These are phyloP conservation scores for Myotis vivesi DNA, from an alignment of 2,797 vertebrate genomes.

Conservation along the genomic window DNA sequence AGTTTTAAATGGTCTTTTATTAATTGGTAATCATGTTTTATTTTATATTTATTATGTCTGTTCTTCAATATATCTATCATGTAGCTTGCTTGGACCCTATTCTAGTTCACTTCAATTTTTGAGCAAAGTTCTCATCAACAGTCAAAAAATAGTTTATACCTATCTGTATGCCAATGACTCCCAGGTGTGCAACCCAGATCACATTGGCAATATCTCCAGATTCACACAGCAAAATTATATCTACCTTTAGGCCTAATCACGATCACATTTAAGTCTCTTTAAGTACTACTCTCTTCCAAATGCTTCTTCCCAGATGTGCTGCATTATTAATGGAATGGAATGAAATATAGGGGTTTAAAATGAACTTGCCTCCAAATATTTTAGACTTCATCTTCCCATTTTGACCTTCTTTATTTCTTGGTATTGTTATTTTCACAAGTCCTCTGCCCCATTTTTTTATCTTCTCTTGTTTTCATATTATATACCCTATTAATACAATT, in stretches of 20 bases:
- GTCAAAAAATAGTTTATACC: not conserved
- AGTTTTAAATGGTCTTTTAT: not conserved
- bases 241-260: constrained; percentile 52
- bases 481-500: constrained; percentile 5
- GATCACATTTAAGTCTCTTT: constrained; percentile 71
- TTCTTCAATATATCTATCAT: not conserved
- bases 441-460: constrained; percentile 7
- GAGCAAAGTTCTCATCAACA: not conserved
- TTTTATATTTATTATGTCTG: not conserved
- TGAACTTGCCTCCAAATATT: constrained; percentile 76
- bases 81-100: not conserved
- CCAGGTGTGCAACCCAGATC: not conserved
- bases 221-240: constrained; percentile 6
- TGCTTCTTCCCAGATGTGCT: constrained; percentile 66
- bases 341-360: constrained; percentile 76
- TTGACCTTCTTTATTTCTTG: constrained; percentile 65
- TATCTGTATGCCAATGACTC: not conserved
- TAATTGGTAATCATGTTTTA: not conserved
- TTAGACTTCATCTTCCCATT: constrained; percentile 69
- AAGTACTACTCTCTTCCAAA: constrained; percentile 60
- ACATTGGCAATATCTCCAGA: not conserved
- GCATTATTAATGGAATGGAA: constrained; percentile 73
- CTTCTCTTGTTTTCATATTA: constrained; percentile 20
- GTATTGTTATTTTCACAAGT: constrained; percentile 56
- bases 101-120: constrained; percentile 38